Evolutionary conservation across 2,797 vertebrate genomes (phyloP), one percentile per base, ranked within the genome.

Genomic region (Telmatherina bonti): DNA sequence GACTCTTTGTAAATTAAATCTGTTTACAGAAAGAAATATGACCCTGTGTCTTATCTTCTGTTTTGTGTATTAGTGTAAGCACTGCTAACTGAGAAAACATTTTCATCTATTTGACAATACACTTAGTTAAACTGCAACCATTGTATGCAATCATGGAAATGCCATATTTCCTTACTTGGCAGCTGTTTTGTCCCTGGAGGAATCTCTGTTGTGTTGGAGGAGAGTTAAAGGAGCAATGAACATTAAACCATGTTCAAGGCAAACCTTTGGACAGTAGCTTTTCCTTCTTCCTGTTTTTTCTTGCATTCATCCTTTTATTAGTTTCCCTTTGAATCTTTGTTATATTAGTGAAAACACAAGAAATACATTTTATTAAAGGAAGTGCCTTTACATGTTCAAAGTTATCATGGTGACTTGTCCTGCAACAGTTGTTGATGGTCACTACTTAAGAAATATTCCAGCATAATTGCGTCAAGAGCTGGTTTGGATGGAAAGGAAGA

Each of bases 1-100:
- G 83, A 87, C 85, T 91, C 76, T 92, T 90, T 91, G 87, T 92
- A 86, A 87, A 93, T 88, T 91, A 93, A 94, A 93, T 70, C 29
- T 81, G 78, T 85, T 91, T 91, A 83, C 82, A 81, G 66, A 86
- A 85, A 81, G 30, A 62, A 67, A 67, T 47, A 30, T 49, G 7
- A 10, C 27, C 71, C 31, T 55, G 56, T 75, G 73, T 81, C 57
- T 70, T 76, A 27, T 59, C 11, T 78, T 55, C 51, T 49, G 0
- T 43, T 38, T 56, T 54, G 0, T 59, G 41, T 20, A 3, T 51
- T 2, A 51, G 15, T 1, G 3, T 13, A 15, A n/a, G n/a, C 38
- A 64, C 8, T 36, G 15, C 22, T 20, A 47, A 36, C 35, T 12
- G 35, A 36, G 12, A 22, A 33, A 24, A 27, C 15, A 9, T 3